Percentiles rank a stretch among this genome's conserved stretches.
Conservation (phyloP, 2,113 vertebrate species). For the Trogon melanurus region DNA sequence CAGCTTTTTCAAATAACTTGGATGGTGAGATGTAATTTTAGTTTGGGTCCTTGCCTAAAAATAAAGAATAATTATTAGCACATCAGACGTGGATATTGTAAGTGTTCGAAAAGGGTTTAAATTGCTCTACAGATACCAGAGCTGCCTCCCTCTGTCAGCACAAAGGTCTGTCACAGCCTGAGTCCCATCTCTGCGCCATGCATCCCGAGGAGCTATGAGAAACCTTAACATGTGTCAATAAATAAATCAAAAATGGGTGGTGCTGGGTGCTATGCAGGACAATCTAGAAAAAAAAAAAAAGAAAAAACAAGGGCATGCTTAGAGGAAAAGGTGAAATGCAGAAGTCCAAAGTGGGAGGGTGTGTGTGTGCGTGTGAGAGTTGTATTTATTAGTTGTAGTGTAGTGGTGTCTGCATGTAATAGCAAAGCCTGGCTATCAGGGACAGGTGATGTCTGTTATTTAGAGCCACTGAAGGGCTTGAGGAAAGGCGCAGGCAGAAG, state of each 20-base stretch:
- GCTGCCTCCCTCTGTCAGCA: not conserved
- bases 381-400: not conserved
- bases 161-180: not conserved
- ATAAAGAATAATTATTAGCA: conserved; percentile 73
- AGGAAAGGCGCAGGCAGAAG: not conserved
- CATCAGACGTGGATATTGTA: conserved; percentile 55
- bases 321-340: not conserved
- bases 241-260: not conserved
- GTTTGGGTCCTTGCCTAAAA: conserved; percentile 69
- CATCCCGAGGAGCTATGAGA: not conserved
- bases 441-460: not conserved
- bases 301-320: not conserved
- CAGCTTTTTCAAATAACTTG: conserved; percentile 71
- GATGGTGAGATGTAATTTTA: conserved; percentile 70
- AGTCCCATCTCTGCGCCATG: fast-evolving
- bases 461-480: not conserved
- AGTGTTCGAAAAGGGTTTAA: not conserved
- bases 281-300: not conserved
- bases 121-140: not conserved
- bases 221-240: not conserved
- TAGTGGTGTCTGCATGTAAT: not conserved
- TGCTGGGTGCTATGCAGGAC: not conserved
- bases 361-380: not conserved
- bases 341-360: not conserved
- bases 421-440: not conserved